These are phyloP conservation scores for Nesometra sesokonis DNA, from an alignment of 35 echinoderm and acorn worm genomes.

Conservation along the genomic window DNA sequence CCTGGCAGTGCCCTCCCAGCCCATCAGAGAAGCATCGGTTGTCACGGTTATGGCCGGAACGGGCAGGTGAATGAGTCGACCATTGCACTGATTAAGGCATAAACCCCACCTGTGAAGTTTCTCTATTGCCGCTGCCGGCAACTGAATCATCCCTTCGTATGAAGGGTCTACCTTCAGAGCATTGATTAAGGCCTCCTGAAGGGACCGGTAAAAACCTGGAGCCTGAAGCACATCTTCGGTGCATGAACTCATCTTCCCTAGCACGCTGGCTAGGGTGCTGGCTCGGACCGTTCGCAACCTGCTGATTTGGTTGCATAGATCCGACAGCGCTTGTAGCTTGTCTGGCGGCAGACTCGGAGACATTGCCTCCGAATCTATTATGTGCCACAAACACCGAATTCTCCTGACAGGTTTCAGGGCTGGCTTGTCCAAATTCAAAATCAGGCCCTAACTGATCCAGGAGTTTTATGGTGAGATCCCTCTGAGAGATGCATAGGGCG, in stretches of 20 bases:
- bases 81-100: not conserved
- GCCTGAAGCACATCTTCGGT: not conserved
- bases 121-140: not conserved
- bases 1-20: not conserved
- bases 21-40: not conserved
- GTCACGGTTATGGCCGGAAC: not conserved
- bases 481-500: too few species aligned
- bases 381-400: not conserved
- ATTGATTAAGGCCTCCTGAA: not conserved
- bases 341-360: not conserved
- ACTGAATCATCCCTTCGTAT: not conserved
- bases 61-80: not conserved
- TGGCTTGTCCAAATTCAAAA: conserved; percentile 2
- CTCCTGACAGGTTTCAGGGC: not conserved
- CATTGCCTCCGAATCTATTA: not conserved
- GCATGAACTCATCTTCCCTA: not conserved
- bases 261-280: not conserved
- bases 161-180: not conserved
- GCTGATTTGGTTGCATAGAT: not conserved
- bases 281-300: not conserved
- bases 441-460: not conserved
- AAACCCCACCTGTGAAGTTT: not conserved
- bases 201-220: not conserved
- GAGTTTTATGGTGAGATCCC: not conserved
- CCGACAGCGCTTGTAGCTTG: not conserved